Base-by-base conservation (phyloP, 2,797 vertebrate species). In the Myotis findleyi region DNA sequence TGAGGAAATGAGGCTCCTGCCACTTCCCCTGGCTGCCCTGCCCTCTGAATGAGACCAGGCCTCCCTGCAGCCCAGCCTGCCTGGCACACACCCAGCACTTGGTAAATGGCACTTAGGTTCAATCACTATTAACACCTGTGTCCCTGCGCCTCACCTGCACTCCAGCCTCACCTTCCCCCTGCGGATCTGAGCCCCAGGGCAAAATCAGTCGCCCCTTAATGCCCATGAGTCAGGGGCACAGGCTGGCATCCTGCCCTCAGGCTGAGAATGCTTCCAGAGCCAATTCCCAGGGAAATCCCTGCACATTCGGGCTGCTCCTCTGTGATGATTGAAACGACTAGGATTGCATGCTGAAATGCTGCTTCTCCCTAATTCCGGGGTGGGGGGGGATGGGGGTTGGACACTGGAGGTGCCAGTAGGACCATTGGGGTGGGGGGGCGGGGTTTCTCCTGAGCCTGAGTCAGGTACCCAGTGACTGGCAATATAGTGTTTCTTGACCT, bases 221-320 rank as follows among this genome's bases (percentile, higher is more conserved):
- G 75, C 87, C 69, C 25, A 1, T 83, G 73, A 92, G 18, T 93
- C 89, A 59, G 36, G 51, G 16, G 23, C 55, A 21, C n/a, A 30
- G 72, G 47, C 72, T 6, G 72, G 69, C 72, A 1, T 55, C 41
- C 79, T 59, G 49, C 79, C 9, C 73, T 68, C 57, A 38, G 77
- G 69, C 84, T 49, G 36, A 57, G 72, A 38, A 44, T 27, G 53
- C 47, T 90, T 51, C 33, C 30, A 12, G 76, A 76, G 66, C 82
- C 85, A 76, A 3, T 72, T 85, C 71, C 55, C 73, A 47, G 89
- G 87, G 81, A 96, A 84, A 11, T 41, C 80, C 53, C 49, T 17
- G 14, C 49, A 17, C 12, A 55, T 57, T 53, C 81, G 20, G 16
- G 21, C 27, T 77, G 13, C 53, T 64, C 17, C 41, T 77, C 38